Base-by-base conservation (phyloP, 2,113 vertebrate genomes). In the Lagenorhynchus albirostris region DNA sequence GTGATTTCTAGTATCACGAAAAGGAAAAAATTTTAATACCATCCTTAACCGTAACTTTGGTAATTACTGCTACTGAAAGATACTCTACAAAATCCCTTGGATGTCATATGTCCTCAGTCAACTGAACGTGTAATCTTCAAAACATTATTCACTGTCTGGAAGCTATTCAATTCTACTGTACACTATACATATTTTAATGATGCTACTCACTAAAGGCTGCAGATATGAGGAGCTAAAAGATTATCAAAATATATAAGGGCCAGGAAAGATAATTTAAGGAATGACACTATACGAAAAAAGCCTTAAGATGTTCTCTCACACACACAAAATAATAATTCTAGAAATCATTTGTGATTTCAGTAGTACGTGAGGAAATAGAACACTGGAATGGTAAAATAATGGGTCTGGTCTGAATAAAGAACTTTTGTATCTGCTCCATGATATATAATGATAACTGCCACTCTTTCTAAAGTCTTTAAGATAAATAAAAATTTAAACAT, bases 231-330 rank as follows among this genome's bases (percentile, higher is more conserved):
- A 76, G 2, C 7, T 0, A 33, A 18, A 73, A 31, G n/a, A 5
- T 18, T 18, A 44, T 3, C 21, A 8, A 77, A 79, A 41, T 33
- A 58, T 21, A 0, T 21, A 0, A 6, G 9, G 41, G n/a, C 79
- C 41, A 0, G 0, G 53, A 94, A 60, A 91, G 74, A 31, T 17
- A 10, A 58, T 2, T 21, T 21, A 73, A 25, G 55, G 58, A 80
- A 9, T 44, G 44, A 17, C 23, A 82, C 60, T 2, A 14, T 8
- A 3, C 3, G 26, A 60, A 12, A 11, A 83, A 13, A 53, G 41
- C 33, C 38, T 62, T 63, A 21, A 29, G 12, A 47, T 26, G 31
- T 25, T 55, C 65, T 70, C 15, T 14, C 15, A 7, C 23, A 31
- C 25, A 50, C 9, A 8, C 12, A 74, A 73, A 63, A 21, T 20